Percentiles rank a stretch among this genome's conserved stretches.
These are phyloP conservation scores for Stegophylla sp. DNA, from an alignment of 2,888 invertebrate species.

Conservation along the genomic window DNA sequence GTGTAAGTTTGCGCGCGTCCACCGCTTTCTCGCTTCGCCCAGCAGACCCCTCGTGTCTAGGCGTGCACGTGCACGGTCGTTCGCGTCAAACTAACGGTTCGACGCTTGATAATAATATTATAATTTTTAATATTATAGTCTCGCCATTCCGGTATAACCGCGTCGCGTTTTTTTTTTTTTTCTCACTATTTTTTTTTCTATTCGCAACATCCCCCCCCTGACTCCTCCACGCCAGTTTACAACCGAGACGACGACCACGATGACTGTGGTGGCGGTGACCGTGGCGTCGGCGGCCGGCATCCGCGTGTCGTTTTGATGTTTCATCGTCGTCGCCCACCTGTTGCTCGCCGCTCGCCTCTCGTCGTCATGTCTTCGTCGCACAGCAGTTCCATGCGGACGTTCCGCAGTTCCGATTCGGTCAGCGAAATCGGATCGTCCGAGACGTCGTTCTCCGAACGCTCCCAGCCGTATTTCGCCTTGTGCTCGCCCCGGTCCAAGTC, in stretches of 20 bases:
- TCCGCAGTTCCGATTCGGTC: conserved; percentile 52
- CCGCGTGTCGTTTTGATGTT: not conserved
- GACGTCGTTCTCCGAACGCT: conserved; percentile 51
- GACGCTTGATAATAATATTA: too few relatives aligned
- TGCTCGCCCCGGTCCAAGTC: conserved; percentile 55
- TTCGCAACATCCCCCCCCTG: too few relatives aligned
- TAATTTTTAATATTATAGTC: too few relatives aligned
- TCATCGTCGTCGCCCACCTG: conserved; percentile 24
- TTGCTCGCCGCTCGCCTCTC: conserved; percentile 7
- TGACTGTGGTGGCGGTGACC: not conserved
- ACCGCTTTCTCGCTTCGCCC: not conserved
- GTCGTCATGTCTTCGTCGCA: conserved; percentile 44
- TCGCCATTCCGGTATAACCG: too few relatives aligned
- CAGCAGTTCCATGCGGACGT: conserved; percentile 54
- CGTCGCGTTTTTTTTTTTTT: not conserved
- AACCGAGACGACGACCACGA: not conserved
- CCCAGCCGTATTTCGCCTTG: conserved; percentile 48
- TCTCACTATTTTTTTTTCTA: too few relatives aligned
- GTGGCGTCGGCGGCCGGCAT: not conserved
- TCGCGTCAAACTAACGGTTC: too few relatives aligned
- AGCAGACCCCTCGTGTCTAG: not conserved
- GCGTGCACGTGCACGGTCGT: not conserved
- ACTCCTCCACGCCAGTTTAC: not conserved
- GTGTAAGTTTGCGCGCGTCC: not conserved
- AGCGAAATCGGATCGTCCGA: conserved; percentile 54